phyloP scores from a whole-genome alignment of 2,113 vertebrate genomes.

The Onychostruthus taczanowskii region DNA sequence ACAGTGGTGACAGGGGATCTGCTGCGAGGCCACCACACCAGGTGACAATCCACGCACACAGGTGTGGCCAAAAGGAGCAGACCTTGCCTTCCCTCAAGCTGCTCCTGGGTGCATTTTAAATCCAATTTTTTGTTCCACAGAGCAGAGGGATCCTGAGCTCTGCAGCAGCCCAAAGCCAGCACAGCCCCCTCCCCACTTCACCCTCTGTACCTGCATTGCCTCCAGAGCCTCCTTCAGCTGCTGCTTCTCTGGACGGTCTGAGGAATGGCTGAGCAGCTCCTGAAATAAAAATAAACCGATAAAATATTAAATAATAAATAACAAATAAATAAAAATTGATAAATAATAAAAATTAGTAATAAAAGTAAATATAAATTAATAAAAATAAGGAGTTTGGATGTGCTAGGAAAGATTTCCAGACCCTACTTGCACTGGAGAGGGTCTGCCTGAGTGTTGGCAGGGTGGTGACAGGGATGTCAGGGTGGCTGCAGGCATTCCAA shows the following conservation, averaged over 20 bases:
- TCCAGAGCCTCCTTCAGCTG: constrained; percentile 95
- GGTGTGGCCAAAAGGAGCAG: background rate
- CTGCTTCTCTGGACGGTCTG: constrained; percentile 87
- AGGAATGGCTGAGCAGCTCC: constrained; percentile 92
- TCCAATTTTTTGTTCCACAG: background rate
- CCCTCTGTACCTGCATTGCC: constrained; percentile 88
- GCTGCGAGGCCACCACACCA: background rate
- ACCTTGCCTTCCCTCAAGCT: rapidly evolving
- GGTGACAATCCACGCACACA: background rate
- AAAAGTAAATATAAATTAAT: rapidly evolving
- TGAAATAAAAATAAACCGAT: background rate
- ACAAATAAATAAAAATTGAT: no score
- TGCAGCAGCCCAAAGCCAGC: background rate
- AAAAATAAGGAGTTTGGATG: background rate
- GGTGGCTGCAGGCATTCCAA: background rate
- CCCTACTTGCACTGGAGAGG: rapidly evolving
- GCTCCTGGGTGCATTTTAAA: background rate
- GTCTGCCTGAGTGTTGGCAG: background rate
- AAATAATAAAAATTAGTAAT: no score
- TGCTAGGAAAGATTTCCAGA: background rate
- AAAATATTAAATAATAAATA: no score
- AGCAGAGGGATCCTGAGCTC: background rate
- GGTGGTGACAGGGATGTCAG: background rate
- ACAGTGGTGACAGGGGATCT: background rate
- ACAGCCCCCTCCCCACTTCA: rapidly evolving